A percentile compares a stretch with the other conserved stretches of the same genome.
Evolutionary conservation across 2,113 vertebrate species (phyloP).

Genomic region (Erythrolamprus reginae): DNA sequence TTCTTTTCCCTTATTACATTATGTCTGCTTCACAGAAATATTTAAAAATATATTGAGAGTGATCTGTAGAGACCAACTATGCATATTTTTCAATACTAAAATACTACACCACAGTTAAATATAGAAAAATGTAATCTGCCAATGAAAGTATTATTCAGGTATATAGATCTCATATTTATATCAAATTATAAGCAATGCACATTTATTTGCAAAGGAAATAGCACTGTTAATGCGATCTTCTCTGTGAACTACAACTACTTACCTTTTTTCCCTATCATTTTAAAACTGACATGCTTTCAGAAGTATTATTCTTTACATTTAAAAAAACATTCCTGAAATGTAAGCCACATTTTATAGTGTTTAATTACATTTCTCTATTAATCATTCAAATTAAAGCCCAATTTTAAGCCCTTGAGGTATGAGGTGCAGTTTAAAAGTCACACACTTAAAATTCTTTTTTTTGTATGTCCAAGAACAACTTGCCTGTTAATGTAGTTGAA

Average conservation of each 20-base stretch:
- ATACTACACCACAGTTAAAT: not conserved
- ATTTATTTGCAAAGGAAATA: not conserved
- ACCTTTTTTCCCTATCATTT: slow-evolving; percentile 56
- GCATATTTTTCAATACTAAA: not conserved
- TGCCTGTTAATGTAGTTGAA: slow-evolving; percentile 54
- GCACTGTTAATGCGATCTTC: slow-evolving; percentile 2
- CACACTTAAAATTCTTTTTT: slow-evolving; percentile 43
- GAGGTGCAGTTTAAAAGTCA: slow-evolving; percentile 51
- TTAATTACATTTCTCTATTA: slow-evolving; percentile 50
- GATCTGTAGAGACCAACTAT: not conserved
- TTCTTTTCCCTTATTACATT: not conserved
- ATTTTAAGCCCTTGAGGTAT: slow-evolving; percentile 41
- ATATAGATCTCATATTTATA: not conserved
- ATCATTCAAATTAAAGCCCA: slow-evolving; percentile 53
- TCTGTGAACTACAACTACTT: slow-evolving; percentile 49
- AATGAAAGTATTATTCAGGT: not conserved
- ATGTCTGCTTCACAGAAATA: not conserved
- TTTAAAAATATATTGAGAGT: not conserved
- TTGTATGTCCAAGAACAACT: slow-evolving; percentile 52
- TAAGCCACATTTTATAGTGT: slow-evolving; percentile 24
- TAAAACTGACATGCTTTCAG: slow-evolving; percentile 53
- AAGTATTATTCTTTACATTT: slow-evolving; percentile 39
- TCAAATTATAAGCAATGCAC: not conserved
- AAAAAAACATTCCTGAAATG: slow-evolving; percentile 44
- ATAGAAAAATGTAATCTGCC: not conserved